Conservation (phyloP, 2,797 vertebrate species). For the Crotalus adamanteus region DNA sequence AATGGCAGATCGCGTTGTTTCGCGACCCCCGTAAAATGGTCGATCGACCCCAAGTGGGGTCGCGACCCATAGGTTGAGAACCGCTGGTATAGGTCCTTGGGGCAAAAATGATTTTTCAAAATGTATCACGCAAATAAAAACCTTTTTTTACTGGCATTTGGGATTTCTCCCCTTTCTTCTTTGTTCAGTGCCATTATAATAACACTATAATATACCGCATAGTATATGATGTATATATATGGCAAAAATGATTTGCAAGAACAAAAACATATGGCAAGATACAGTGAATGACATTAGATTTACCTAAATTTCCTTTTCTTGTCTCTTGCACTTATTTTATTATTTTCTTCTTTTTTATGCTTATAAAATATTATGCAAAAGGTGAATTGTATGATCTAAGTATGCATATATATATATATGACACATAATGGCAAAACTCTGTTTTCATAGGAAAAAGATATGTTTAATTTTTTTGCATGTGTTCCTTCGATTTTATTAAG, state of each 20-base stretch:
- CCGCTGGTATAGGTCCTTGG: not conserved
- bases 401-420: not conserved
- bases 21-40: no score
- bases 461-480: not conserved
- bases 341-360: not conserved
- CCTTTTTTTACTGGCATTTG: not conserved
- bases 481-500: constrained; percentile 6
- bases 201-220: not conserved
- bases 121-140: not conserved
- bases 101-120: not conserved
- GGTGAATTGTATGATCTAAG: not conserved
- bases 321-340: not conserved
- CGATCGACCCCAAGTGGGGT: no score
- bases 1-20: no score
- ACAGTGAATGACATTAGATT: not conserved
- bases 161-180: not conserved
- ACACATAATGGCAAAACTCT: not conserved
- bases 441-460: not conserved
- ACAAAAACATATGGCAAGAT: not conserved
- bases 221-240: not conserved
- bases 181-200: not conserved
- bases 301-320: not conserved
- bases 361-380: not conserved
- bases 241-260: not conserved
- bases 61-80: no score